Base-by-base conservation (phyloP, 2,113 vertebrate species). In the Paramisgurnus dabryanus region DNA sequence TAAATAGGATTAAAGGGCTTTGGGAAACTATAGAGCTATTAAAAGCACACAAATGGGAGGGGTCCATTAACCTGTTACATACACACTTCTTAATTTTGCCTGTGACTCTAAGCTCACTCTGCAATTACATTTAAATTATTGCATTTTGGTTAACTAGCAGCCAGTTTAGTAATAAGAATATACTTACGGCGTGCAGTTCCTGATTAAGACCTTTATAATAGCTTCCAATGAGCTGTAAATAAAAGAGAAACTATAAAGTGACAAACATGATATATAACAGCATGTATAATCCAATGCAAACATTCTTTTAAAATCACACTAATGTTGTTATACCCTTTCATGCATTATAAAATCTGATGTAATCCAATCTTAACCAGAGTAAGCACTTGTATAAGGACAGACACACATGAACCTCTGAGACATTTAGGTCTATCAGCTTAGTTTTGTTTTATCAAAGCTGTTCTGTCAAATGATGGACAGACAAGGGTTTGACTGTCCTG, bases 181-280 rank as follows among this genome's bases (percentile, higher is more conserved):
- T 86, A 98, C 97, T 99, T 93, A 99, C 97, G 95, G 96, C 87
- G 97, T 93, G 91, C 97, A 98, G 93, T 89, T 96, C 91, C 98
- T 98, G 89, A 99, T 95, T 0, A 99, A 94, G 39, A 95, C 95
- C 92, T 98, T 99, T 90, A 99, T 89, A 87, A 99, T 94, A 76
- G 91, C 94, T 92, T 99, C 97, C 89, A 98, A 94, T 81, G 97
- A 97, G 89, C 97, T 99, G 89, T 8, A 76, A 63, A 84, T 73
- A 2, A 9, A 65, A 82, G 18, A 83, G 5, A 55, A 49, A 60
- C 22, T 12, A 85, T 7, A 47, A 69, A 85, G 3, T 53, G 76
- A 18, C n/a, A 55, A 10, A 73, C 3, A 34, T 61, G 7, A 70
- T 5, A 64, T 13, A 10, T 18, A 67, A 43, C 4, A 7, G 3